These are phyloP conservation scores for Cancer borealis DNA, from an alignment of 2,888 invertebrate species.

Conservation along the genomic window DNA sequence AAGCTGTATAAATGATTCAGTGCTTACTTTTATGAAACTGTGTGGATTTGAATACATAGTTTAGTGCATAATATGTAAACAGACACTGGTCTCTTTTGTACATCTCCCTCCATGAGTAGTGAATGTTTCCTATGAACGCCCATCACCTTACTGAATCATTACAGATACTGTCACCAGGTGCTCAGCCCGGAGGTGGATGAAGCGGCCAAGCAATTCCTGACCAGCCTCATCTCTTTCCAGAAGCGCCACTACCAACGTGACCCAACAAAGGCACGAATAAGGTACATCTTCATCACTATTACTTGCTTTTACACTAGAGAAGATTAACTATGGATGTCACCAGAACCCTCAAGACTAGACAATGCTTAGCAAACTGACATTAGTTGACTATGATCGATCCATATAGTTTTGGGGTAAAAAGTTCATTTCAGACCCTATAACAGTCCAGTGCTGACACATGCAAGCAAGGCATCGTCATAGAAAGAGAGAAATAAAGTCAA, in stretches of 20 bases:
- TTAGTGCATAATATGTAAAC: too few relatives aligned
- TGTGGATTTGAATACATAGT: too few relatives aligned
- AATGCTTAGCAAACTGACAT: neutral
- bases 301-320: neutral
- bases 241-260: conserved; percentile 55
- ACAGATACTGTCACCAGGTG: conserved; percentile 59
- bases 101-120: too few relatives aligned
- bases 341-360: too few relatives aligned
- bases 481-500: too few relatives aligned
- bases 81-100: too few relatives aligned
- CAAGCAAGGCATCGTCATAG: too few relatives aligned
- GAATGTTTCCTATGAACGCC: neutral
- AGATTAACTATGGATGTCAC: neutral
- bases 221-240: conserved; percentile 48
- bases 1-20: too few relatives aligned
- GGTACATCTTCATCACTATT: conserved; percentile 2
- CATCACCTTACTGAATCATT: neutral
- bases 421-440: too few relatives aligned
- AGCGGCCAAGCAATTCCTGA: conserved; percentile 29
- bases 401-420: neutral
- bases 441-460: too few relatives aligned
- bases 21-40: too few relatives aligned
- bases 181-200: conserved; percentile 53
- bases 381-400: neutral
- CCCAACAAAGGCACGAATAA: conserved; percentile 61